phyloP scores from a whole-genome alignment of 2,797 vertebrate genomes.

The Aldrovandia affinis region DNA sequence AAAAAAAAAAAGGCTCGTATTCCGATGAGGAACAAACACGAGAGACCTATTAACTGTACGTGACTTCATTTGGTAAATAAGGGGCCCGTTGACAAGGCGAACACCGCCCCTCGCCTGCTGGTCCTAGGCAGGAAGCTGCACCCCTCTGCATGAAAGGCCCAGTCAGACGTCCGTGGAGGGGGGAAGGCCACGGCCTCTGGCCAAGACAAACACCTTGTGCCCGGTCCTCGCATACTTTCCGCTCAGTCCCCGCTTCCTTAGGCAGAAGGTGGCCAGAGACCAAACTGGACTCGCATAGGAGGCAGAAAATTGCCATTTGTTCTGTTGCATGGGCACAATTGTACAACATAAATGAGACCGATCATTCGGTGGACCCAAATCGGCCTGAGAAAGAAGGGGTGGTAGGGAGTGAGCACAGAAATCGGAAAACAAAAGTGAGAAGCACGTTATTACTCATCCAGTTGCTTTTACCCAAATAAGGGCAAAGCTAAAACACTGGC shows the following conservation, averaged over 20 bases:
- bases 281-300: not conserved
- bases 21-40: not conserved
- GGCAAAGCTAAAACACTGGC: too few species aligned
- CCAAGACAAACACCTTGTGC: constrained; percentile 36
- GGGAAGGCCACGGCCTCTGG: not conserved
- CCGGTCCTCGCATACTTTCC: not conserved
- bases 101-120: constrained; percentile 47
- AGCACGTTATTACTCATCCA: too few species aligned
- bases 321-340: not conserved
- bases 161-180: constrained; percentile 22
- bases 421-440: too few species aligned
- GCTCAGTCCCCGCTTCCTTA: not conserved
- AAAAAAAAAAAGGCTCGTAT: not conserved
- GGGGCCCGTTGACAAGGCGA: constrained; percentile 56
- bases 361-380: too few species aligned
- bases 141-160: constrained; percentile 50
- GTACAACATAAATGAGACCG: not conserved
- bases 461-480: too few species aligned
- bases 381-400: too few species aligned
- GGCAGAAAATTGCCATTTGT: not conserved
- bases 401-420: too few species aligned
- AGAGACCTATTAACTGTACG: constrained; percentile 34
- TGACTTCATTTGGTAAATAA: constrained; percentile 45
- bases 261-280: not conserved
- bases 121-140: constrained; percentile 60